Evolutionary conservation across 2,797 vertebrate genomes (phyloP).

Genomic region (Karalla daura): DNA sequence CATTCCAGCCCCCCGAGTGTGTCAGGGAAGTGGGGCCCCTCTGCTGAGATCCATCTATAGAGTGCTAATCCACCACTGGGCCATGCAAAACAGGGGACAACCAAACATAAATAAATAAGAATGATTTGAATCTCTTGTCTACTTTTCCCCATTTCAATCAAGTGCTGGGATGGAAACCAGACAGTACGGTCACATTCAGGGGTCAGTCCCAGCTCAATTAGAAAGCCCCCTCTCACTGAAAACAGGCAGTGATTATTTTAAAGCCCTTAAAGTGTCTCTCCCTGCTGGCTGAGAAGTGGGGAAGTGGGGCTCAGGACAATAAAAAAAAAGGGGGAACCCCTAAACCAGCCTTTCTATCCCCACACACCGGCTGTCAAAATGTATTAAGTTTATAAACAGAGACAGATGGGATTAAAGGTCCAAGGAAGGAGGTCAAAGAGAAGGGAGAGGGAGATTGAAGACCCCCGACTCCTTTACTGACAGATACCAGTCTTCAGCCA

Average conservation of each 20-base stretch:
- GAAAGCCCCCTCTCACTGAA: slow-evolving; percentile 65
- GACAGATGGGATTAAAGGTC: slow-evolving; percentile 81
- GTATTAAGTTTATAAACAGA: slow-evolving; percentile 81
- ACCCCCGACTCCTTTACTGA: slow-evolving; percentile 64
- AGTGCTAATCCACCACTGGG: slow-evolving; percentile 69
- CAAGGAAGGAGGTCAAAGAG: slow-evolving; percentile 69
- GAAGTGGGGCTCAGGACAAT: slow-evolving; percentile 51
- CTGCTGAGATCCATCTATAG: slow-evolving; percentile 54
- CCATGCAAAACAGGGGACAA: slow-evolving; percentile 58
- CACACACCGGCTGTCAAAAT: slow-evolving; percentile 70
- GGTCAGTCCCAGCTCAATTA: slow-evolving; percentile 81
- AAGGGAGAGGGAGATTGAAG: slow-evolving; percentile 57
- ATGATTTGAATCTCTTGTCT: slow-evolving; percentile 53
- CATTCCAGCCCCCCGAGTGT: slow-evolving; percentile 68
- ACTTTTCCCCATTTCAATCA: slow-evolving; percentile 74
- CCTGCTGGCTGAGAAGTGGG: slow-evolving; percentile 69
- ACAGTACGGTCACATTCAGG: slow-evolving; percentile 68
- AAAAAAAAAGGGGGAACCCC: slow-evolving; percentile 39
- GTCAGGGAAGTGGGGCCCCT: slow-evolving; percentile 60
- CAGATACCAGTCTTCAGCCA: slow-evolving; percentile 63
- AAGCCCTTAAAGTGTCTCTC: slow-evolving; percentile 75
- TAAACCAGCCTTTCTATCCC: slow-evolving; percentile 22
- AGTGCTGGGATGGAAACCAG: slow-evolving; percentile 80
- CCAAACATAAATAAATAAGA: slow-evolving; percentile 79
- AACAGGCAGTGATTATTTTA: slow-evolving; percentile 78